These are phyloP conservation scores for Nothoprocta pentlandii DNA, from an alignment of 2,113 vertebrate genomes.

Conservation along the genomic window DNA sequence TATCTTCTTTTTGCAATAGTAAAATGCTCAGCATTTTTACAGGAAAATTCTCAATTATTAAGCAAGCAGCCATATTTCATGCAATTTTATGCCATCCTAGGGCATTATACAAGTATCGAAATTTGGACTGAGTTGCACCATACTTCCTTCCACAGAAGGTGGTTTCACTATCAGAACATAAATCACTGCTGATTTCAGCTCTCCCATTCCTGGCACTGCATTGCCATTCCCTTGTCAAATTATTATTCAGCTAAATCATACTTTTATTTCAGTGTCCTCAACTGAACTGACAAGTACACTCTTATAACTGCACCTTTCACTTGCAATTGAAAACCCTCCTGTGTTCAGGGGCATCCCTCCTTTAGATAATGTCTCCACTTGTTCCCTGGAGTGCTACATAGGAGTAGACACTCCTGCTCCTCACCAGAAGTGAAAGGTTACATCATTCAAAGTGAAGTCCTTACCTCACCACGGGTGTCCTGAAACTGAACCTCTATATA, in stretches of 20 bases:
- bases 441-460: background rate
- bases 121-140: background rate
- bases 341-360: accelerated
- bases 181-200: background rate
- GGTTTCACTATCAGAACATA: background rate
- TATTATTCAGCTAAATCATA: background rate
- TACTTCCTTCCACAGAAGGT: background rate
- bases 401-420: background rate
- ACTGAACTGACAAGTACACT: background rate
- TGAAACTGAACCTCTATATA: conserved; percentile 84
- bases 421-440: background rate
- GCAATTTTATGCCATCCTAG: background rate
- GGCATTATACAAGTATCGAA: background rate
- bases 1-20: background rate
- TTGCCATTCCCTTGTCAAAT: background rate
- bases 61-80: background rate
- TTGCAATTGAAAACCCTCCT: background rate
- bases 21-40: background rate
- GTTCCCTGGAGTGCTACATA: background rate
- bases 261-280: background rate
- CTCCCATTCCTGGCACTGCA: background rate
- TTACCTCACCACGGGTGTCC: conserved; percentile 75
- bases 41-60: background rate
- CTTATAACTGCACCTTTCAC: background rate
- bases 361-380: background rate